phyloP scores from a whole-genome alignment of 2,888 invertebrate species.

The Neocrepidodera transversa region DNA sequence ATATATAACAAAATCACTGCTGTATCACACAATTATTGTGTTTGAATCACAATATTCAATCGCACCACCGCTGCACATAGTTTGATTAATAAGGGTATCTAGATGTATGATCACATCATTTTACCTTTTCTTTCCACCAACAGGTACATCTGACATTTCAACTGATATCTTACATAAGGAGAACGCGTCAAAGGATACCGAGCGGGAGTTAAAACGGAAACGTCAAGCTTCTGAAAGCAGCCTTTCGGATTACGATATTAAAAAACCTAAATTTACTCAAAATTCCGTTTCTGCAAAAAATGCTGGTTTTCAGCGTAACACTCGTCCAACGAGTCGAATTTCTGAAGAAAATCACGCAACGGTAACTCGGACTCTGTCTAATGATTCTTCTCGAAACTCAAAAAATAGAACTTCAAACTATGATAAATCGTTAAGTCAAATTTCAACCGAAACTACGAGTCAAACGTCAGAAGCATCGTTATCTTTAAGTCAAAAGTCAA shows the following conservation, averaged over 20 bases:
- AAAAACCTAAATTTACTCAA: conserved; percentile 37
- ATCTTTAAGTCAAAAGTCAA: conserved; percentile 15
- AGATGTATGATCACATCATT: neutral
- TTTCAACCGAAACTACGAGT: conserved; percentile 17
- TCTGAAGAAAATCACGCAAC: neutral
- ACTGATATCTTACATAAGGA: conserved; percentile 4
- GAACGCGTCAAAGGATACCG: conserved; percentile 5
- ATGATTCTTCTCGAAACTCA: neutral
- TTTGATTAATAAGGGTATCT: neutral
- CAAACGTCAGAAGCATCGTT: conserved; percentile 14
- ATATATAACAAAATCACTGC: neutral
- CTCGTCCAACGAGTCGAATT: neutral
- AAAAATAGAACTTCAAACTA: neutral
- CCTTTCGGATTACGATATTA: conserved; percentile 46
- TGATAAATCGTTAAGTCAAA: conserved; percentile 1
- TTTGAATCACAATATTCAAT: too few species aligned
- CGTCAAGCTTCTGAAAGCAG: conserved; percentile 51
- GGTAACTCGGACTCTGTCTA: neutral
- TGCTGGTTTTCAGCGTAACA: neutral
- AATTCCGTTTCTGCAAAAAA: conserved; percentile 2
- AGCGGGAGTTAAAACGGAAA: conserved; percentile 37
- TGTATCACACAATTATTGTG: too few species aligned
- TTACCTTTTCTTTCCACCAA: conserved; percentile 16
- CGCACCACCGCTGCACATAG: neutral
- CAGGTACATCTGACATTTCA: conserved; percentile 22